These are phyloP conservation scores for Pygmarrhopalites habei DNA, from an alignment of 1,140 invertebrate species.

Conservation along the genomic window DNA sequence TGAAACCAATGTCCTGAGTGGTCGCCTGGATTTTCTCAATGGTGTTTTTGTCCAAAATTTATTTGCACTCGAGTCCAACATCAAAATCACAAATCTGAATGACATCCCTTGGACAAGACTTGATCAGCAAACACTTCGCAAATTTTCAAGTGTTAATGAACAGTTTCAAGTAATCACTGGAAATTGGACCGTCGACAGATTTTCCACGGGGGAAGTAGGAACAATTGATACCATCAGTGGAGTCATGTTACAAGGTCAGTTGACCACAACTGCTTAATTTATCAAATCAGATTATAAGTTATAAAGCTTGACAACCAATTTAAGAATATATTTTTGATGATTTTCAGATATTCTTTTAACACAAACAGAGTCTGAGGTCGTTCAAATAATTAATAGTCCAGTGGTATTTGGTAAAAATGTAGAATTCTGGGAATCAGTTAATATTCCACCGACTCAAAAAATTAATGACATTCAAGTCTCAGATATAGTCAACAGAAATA, in stretches of 20 bases:
- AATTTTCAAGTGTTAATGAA: not conserved
- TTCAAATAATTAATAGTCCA: not conserved
- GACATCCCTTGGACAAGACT: not conserved
- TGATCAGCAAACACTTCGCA: not conserved
- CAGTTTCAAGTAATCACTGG: not conserved
- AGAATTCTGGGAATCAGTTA: not conserved
- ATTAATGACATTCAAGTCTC: not conserved
- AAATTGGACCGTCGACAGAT: not conserved
- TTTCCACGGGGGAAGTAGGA: not conserved
- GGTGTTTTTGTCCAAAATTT: not conserved
- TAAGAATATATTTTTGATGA: not conserved
- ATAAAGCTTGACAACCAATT: not conserved
- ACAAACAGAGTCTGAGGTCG: not conserved
- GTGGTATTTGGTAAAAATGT: not conserved
- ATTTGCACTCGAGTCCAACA: not conserved
- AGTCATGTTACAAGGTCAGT: not conserved
- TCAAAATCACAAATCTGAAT: not conserved
- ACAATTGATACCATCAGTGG: not conserved
- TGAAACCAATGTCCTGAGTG: not conserved
- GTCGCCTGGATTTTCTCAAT: not conserved
- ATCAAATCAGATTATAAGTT: not conserved
- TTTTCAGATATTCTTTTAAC: not conserved
- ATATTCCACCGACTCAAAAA: not conserved
- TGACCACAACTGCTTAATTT: not conserved
- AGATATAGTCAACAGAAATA: not conserved